Percentiles rank a stretch among this genome's conserved stretches.
Evolutionary conservation across 2,113 vertebrate genomes (phyloP).

Genomic region (Polyodon spathula): DNA sequence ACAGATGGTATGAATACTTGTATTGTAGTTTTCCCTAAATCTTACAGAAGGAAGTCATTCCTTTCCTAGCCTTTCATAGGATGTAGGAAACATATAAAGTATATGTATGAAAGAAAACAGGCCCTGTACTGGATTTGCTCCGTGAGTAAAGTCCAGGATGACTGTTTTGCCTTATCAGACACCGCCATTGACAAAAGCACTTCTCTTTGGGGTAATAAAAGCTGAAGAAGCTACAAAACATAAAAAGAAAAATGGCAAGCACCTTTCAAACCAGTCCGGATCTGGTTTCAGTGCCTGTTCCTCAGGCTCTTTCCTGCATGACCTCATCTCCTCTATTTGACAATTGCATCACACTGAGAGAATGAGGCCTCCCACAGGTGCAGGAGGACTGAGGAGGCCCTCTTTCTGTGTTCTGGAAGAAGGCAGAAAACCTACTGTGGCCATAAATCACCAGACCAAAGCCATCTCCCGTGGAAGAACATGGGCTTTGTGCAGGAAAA

Average conservation of each 20-base stretch:
- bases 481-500: too few species aligned
- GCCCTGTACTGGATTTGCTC: too few species aligned
- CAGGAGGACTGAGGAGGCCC: conserved; percentile 52
- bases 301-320: conserved; percentile 60
- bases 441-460: too few species aligned
- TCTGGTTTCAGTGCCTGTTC: conserved; percentile 52
- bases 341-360: conserved; percentile 67
- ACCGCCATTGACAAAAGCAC: too few species aligned
- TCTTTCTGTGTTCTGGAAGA: not conserved
- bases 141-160: conserved; percentile 5
- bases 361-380: conserved; percentile 73
- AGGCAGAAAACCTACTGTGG: not conserved
- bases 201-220: not conserved
- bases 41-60: too few species aligned
- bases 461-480: too few species aligned
- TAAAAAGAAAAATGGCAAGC: conserved; percentile 38
- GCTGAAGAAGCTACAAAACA: conserved; percentile 19
- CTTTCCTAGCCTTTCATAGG: too few species aligned
- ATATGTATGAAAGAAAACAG: too few species aligned
- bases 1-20: too few species aligned
- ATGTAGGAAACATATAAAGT: too few species aligned
- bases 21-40: too few species aligned
- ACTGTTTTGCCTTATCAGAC: conserved; percentile 22
- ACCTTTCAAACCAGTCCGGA: conserved; percentile 59
- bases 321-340: conserved; percentile 76